Evolutionary conservation across 2,113 vertebrate genomes (phyloP).

Genomic region (Megaleporinus macrocephalus): DNA sequence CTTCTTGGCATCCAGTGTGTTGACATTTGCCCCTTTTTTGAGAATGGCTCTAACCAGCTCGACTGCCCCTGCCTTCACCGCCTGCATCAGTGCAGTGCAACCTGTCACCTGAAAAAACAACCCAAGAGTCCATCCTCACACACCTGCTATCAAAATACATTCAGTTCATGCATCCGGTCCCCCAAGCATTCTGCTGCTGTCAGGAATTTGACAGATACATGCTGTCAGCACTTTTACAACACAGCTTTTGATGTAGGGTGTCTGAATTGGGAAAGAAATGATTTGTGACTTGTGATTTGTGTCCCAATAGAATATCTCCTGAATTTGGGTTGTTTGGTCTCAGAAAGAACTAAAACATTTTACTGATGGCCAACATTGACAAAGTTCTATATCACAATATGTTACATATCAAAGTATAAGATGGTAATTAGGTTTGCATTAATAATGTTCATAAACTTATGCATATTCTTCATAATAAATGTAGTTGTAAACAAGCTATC

Average conservation of each 20-base stretch:
- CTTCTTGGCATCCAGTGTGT: conserved; percentile 78
- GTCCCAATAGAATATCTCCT: not conserved
- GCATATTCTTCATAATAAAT: too few relatives aligned
- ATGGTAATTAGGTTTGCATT: not conserved
- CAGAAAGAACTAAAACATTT: not conserved
- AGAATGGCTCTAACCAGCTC: conserved; percentile 83
- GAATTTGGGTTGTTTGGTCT: not conserved
- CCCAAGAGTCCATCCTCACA: not conserved
- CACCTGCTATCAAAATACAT: not conserved
- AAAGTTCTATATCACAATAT: not conserved
- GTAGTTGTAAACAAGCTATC: too few relatives aligned
- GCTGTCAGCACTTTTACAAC: not conserved
- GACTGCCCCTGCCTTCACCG: conserved; percentile 77
- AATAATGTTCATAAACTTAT: too few relatives aligned
- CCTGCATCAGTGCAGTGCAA: conserved; percentile 89
- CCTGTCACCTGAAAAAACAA: conserved; percentile 81
- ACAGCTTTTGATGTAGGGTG: not conserved
- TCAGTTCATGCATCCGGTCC: not conserved
- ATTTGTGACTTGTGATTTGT: conserved; percentile 12
- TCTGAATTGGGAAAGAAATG: not conserved
- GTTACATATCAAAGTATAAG: not conserved
- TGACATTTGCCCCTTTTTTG: conserved; percentile 81
- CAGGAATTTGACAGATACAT: conserved; percentile 3
- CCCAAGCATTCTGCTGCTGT: not conserved
- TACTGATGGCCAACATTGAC: not conserved